phyloP scores from a whole-genome alignment of 2,113 vertebrate species.

The Rutilus rutilus region DNA sequence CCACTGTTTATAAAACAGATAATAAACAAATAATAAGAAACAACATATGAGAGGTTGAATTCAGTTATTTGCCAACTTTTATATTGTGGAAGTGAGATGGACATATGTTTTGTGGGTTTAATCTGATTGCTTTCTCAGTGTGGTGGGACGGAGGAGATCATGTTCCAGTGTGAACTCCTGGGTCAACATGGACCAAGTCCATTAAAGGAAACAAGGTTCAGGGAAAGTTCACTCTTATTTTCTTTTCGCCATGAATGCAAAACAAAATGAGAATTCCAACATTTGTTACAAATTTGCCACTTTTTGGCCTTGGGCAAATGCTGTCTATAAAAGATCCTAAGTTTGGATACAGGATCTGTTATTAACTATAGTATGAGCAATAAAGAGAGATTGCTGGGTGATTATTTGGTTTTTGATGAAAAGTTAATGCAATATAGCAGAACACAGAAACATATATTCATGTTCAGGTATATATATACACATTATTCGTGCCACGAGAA shows the following conservation, averaged over 20 bases:
- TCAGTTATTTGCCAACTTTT: constrained; percentile 83
- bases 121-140: constrained; percentile 97
- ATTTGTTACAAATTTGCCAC: constrained; percentile 87
- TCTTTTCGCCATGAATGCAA: constrained; percentile 92
- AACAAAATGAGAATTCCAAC: constrained; percentile 84
- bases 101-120: constrained; percentile 88
- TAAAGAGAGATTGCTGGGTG: constrained; percentile 72
- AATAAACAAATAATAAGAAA: constrained; percentile 69
- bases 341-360: constrained; percentile 81
- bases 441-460: too few relatives aligned
- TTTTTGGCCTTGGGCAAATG: constrained; percentile 72
- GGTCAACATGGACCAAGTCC: constrained; percentile 91
- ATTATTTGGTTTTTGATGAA: constrained; percentile 62
- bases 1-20: too few relatives aligned
- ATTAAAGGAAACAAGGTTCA: constrained; percentile 98
- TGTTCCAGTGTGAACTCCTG: constrained; percentile 88
- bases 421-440: not conserved
- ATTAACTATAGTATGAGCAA: constrained; percentile 79
- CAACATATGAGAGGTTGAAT: constrained; percentile 86
- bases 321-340: constrained; percentile 77
- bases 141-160: constrained; percentile 92
- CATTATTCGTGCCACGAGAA: not conserved
- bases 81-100: constrained; percentile 89
- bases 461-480: too few relatives aligned
- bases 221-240: constrained; percentile 99